Evolutionary conservation across 2,888 invertebrate genomes (phyloP).

Genomic region (Bombylius major): DNA sequence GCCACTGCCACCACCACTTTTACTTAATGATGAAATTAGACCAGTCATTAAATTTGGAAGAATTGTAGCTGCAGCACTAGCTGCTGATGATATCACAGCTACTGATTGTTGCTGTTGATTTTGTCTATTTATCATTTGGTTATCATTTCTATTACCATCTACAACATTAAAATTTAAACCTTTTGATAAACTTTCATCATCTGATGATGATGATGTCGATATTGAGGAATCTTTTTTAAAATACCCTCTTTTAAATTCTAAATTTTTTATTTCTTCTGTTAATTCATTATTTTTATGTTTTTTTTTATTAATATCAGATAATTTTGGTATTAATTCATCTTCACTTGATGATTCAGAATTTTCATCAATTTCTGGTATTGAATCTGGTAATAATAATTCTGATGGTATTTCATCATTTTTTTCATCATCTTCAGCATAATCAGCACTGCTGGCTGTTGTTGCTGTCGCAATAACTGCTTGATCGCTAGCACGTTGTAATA

Average conservation of each 20-base stretch:
- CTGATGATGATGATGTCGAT: slow-evolving; percentile 31
- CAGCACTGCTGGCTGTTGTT: slow-evolving; percentile 17
- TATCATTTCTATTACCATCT: slow-evolving; percentile 12
- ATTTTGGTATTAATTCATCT: slow-evolving; percentile 16
- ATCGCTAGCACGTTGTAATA: slow-evolving; percentile 32
- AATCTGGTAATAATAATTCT: slow-evolving; percentile 32
- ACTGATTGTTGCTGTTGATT: not conserved
- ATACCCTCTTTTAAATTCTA: slow-evolving; percentile 31
- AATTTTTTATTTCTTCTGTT: slow-evolving; percentile 8
- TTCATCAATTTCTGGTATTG: slow-evolving; percentile 35
- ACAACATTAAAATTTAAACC: slow-evolving; percentile 31
- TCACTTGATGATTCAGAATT: slow-evolving; percentile 27
- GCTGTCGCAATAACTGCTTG: slow-evolving; percentile 25
- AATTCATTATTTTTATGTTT: not conserved
- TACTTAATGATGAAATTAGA: slow-evolving; percentile 20
- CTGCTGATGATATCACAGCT: slow-evolving; percentile 15
- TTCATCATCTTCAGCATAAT: slow-evolving; percentile 20
- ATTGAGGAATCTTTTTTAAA: slow-evolving; percentile 33
- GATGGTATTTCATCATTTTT: slow-evolving; percentile 34
- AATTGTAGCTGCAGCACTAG: slow-evolving; percentile 15
- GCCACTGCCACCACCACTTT: too few species aligned
- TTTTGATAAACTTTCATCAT: slow-evolving; percentile 33
- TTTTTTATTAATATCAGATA: slow-evolving; percentile 1
- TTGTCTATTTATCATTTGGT: not conserved
- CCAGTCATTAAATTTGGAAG: slow-evolving; percentile 24